phyloP scores from a whole-genome alignment of 37 sponge, comb jelly and placozoan genomes.

The Halichondria panicea region DNA sequence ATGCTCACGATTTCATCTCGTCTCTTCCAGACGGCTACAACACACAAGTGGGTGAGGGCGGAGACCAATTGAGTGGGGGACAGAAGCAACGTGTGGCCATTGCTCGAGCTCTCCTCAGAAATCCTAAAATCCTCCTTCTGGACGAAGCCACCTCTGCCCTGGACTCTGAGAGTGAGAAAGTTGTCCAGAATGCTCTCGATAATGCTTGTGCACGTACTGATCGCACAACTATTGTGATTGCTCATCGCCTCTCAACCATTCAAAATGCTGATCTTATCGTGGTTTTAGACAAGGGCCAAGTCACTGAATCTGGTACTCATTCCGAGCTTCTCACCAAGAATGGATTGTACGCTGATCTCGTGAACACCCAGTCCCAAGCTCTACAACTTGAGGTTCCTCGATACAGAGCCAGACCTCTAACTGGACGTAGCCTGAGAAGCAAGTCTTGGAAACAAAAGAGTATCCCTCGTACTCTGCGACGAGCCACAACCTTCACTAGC shows the following conservation, averaged over 20 bases:
- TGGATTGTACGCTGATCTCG: slow-evolving; percentile 81
- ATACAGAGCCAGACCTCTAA: too few relatives aligned
- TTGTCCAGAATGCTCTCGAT: slow-evolving; percentile 88
- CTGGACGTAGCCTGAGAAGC: too few relatives aligned
- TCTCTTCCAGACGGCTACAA: slow-evolving; percentile 49
- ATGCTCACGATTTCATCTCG: slow-evolving; percentile 79
- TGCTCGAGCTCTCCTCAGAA: slow-evolving; percentile 76
- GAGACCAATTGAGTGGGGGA: slow-evolving; percentile 80
- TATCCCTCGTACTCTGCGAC: too few relatives aligned
- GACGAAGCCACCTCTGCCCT: slow-evolving; percentile 89
- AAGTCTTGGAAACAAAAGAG: too few relatives aligned
- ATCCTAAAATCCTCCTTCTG: slow-evolving; percentile 80
- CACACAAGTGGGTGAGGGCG: slow-evolving; percentile 68
- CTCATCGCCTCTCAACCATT: slow-evolving; percentile 89
- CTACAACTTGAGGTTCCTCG: too few relatives aligned
- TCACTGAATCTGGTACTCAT: slow-evolving; percentile 71
- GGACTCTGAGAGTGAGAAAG: slow-evolving; percentile 85
- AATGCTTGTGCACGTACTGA: slow-evolving; percentile 81
- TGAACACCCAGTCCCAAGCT: too few relatives aligned
- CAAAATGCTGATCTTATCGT: slow-evolving; percentile 78
- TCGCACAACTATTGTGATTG: slow-evolving; percentile 86
- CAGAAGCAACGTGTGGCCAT: slow-evolving; percentile 87
- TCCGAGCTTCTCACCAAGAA: slow-evolving; percentile 58
- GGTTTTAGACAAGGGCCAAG: slow-evolving; percentile 75
- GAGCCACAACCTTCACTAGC: too few relatives aligned